Evolutionary conservation across 2,888 invertebrate species (phyloP).

Genomic region (Fragum sueziense): DNA sequence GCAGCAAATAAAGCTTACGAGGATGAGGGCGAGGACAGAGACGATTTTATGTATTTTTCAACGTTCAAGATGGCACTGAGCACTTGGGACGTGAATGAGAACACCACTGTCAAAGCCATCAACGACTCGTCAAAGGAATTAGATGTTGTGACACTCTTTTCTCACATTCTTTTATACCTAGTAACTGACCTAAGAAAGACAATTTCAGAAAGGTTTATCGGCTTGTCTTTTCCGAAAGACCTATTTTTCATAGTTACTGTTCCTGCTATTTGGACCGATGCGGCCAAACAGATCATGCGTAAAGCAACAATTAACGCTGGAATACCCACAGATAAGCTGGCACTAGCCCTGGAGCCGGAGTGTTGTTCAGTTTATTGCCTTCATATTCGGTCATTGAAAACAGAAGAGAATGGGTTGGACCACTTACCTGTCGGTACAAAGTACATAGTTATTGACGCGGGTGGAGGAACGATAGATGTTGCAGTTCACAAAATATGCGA

Average conservation of each 20-base stretch:
- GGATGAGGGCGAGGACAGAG: not conserved
- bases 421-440: not conserved
- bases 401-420: not conserved
- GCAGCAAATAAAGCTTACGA: not conserved
- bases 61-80: not conserved
- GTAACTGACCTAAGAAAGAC: not conserved
- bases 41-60: constrained; percentile 4
- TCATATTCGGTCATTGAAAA: not conserved
- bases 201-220: not conserved
- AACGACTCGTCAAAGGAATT: not conserved
- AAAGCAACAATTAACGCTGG: not conserved
- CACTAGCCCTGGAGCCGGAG: not conserved
- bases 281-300: not conserved
- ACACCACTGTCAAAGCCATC: not conserved
- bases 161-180: not conserved
- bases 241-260: not conserved
- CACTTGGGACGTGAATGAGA: not conserved
- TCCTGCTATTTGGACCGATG: not conserved
- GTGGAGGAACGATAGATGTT: constrained; percentile 9
- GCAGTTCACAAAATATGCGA: not conserved
- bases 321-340: not conserved
- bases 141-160: not conserved
- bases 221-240: not conserved
- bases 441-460: not conserved
- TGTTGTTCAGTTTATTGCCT: not conserved